Evolutionary conservation across 2,888 invertebrate genomes (phyloP).

Genomic region (Drosophila peninsularis): DNA sequence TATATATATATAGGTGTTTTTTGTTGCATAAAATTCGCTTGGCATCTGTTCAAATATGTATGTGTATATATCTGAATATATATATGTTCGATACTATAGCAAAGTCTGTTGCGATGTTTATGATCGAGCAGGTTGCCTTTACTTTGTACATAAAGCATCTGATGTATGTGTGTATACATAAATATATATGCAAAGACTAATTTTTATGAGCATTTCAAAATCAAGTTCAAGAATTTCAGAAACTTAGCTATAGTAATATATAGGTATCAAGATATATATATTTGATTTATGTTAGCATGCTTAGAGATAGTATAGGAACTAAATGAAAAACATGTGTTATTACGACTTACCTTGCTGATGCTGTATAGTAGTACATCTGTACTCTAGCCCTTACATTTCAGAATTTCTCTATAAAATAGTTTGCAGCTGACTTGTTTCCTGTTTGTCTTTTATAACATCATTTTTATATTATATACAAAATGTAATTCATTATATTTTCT

Average conservation of each 20-base stretch:
- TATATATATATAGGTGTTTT: conserved; percentile 17
- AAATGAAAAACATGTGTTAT: background rate
- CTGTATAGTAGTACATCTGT: background rate
- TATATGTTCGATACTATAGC: conserved; percentile 49
- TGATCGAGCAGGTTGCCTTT: conserved; percentile 49
- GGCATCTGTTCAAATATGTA: conserved; percentile 76
- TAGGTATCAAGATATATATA: background rate
- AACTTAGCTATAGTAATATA: background rate
- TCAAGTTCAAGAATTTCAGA: conserved; percentile 71
- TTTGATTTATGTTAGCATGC: conserved; percentile 10
- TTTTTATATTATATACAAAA: conserved; percentile 11
- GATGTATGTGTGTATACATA: conserved; percentile 14
- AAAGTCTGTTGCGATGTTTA: conserved; percentile 39
- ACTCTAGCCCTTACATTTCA: background rate
- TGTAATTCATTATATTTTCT: conserved; percentile 7
- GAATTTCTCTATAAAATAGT: background rate
- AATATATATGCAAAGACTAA: conserved; percentile 25
- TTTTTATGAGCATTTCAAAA: conserved; percentile 55
- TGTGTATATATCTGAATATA: conserved; percentile 32
- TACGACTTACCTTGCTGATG: background rate
- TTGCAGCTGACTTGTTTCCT: conserved; percentile 14
- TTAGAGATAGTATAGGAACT: background rate
- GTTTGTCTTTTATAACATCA: conserved; percentile 14
- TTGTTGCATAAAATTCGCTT: conserved; percentile 69
- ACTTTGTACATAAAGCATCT: conserved; percentile 8